Base-by-base conservation (phyloP, 1,140 invertebrate genomes). In the Diuraphis noxia region DNA sequence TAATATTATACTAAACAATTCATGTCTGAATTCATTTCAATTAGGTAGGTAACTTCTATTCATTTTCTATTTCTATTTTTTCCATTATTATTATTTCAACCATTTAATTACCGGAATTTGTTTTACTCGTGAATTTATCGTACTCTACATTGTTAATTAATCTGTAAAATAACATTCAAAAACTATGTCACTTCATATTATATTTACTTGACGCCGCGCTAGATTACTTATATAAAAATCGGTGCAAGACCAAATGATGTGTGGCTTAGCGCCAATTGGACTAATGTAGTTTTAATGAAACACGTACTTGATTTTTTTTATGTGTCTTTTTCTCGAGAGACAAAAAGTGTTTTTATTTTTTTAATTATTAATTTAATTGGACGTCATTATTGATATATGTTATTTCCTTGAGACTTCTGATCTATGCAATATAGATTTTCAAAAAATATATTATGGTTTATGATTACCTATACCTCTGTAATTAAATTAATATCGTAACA, bases 271-370 rank as follows among this genome's bases (percentile, higher is more conserved):
- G 89, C 89, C 89, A 91, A 91, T 34, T 90, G 77, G 77, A 91
- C 88, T 90, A 90, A 90, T 90, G 88, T 79, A 91, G 89, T 91
- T 79, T 91, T 82, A 91, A 91, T 91, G 89, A 91, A 91, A 82
- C 89, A 49, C 72, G 89, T 91, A 77, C 38, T 91, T 38, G 34
- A 30, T 38, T 17, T 79, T 34, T 43, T 43, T 87, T 30, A 38
- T 38, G 85, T 86, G 34, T 52, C 46, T 40, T 36, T n/a, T 36
- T n/a, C n/a, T n/a, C n/a, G 49, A 52, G 36, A 9, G 36, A 88
- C 25, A 40, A 88, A 56, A 88, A 30, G 52, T 56, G 46, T 40
- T 88, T 52, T 36, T 56, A 36, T 40, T 88, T 40, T 63, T 63
- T 40, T 88, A 41, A 88, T 63, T 88, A 63, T 88, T 63, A 40